phyloP scores from a whole-genome alignment of 2,797 vertebrate genomes.

The Scolopax bukidnonensis region DNA sequence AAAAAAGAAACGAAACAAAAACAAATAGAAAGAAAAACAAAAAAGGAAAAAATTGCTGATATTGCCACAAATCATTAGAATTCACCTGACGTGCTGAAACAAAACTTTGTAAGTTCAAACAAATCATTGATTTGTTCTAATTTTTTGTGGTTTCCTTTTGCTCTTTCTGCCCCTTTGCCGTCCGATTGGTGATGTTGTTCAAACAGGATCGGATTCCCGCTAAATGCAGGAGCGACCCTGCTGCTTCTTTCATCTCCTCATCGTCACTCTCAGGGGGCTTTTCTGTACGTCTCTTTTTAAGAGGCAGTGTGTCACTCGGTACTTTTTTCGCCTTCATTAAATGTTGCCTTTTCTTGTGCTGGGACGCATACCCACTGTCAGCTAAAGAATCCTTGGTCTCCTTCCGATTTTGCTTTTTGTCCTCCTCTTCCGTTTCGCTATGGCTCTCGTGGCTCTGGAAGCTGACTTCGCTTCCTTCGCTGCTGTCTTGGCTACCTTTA shows the following conservation, averaged over 20 bases:
- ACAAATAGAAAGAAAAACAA: slow-evolving; percentile 68
- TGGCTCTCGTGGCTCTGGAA: slow-evolving; percentile 84
- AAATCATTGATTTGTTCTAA: slow-evolving; percentile 86
- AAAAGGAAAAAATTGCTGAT: slow-evolving; percentile 92
- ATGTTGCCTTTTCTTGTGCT: slow-evolving; percentile 89
- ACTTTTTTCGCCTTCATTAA: slow-evolving; percentile 88
- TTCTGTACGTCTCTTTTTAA: slow-evolving; percentile 96
- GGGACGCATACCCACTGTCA: slow-evolving; percentile 81
- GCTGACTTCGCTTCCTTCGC: slow-evolving; percentile 88
- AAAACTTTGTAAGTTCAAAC: slow-evolving; percentile 85
- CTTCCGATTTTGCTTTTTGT: slow-evolving; percentile 84
- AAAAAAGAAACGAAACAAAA: slow-evolving; percentile 73
- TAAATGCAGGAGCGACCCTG: slow-evolving; percentile 94
- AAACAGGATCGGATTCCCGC: slow-evolving; percentile 94
- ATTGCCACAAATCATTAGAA: slow-evolving; percentile 99
- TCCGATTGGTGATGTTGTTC: slow-evolving; percentile 98
- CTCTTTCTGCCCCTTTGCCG: slow-evolving; percentile 96
- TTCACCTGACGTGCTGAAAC: slow-evolving; percentile 99
- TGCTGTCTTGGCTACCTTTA: slow-evolving; percentile 88
- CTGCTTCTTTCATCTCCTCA: slow-evolving; percentile 99
- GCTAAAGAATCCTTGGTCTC: slow-evolving; percentile 86
- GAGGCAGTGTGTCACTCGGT: slow-evolving; percentile 92
- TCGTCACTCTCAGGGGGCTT: slow-evolving; percentile 95
- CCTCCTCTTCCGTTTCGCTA: slow-evolving; percentile 87
- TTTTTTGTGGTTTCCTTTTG: slow-evolving; percentile 93